These are phyloP conservation scores for Cairina moschata DNA, from an alignment of 2,113 vertebrate genomes.

Conservation along the genomic window DNA sequence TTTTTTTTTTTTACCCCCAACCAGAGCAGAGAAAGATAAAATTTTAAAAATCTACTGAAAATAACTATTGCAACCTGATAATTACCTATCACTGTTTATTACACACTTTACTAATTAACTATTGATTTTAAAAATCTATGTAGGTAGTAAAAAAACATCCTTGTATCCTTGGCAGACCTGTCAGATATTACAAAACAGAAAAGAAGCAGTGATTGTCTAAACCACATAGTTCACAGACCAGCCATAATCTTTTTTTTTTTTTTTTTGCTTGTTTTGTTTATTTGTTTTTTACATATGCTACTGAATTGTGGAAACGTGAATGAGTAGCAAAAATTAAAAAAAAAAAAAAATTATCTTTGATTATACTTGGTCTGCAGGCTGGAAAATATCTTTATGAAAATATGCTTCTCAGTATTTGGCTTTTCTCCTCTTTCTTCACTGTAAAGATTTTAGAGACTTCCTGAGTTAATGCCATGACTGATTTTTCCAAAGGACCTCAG, in stretches of 20 bases:
- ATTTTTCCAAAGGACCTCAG: neutral
- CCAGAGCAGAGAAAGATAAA: neutral
- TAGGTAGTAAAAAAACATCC: neutral
- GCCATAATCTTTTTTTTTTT: neutral
- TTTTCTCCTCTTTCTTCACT: neutral
- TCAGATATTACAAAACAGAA: neutral
- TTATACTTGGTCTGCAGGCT: neutral
- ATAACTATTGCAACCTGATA: neutral
- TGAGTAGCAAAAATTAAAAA: neutral
- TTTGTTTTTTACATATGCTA: neutral
- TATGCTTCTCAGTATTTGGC: neutral
- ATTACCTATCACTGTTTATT: neutral
- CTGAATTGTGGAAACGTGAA: neutral
- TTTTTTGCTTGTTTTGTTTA: neutral
- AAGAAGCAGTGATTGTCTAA: neutral
- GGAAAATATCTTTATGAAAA: neutral
- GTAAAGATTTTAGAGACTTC: neutral
- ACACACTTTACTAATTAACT: neutral
- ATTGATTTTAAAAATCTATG: neutral
- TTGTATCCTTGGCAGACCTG: neutral
- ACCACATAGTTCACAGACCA: neutral
- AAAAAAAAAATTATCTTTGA: neutral
- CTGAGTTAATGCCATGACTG: neutral
- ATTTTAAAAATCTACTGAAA: neutral
- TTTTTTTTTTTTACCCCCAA: no score